Base-by-base conservation (phyloP, 2,888 invertebrate species). In the Melanostoma scalare region DNA sequence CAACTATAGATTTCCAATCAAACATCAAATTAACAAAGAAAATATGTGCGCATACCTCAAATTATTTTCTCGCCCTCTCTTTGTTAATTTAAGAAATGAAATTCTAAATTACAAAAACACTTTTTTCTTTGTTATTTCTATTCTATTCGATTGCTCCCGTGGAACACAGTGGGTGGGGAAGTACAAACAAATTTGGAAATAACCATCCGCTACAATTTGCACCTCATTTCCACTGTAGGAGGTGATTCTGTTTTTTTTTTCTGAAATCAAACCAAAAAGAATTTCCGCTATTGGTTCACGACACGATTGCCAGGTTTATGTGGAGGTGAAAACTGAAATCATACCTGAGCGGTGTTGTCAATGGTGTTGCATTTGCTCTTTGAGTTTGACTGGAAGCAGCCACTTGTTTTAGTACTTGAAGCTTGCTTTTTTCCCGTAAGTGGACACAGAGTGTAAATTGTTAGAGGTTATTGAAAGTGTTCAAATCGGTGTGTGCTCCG, bases 111-210 rank as follows among this genome's bases (percentile, higher is more conserved):
- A 50, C 50, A 65, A 40, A 44, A 74, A 53, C 67, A 60, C 60
- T 65, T 46, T 63, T 63, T 31, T 42, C n/a, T 30, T 40, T 33
- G n/a, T 42, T 55, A 42, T 67, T 44, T 72, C 50, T 65, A 50
- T 40, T 61, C 58, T 58, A 31, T 67, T 61, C 53, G 46, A 61
- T 9, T 46, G 60, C 55, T 69, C 46, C 44, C 30, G 42, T 38
- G 71, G 53, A 48, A 40, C 74, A 55, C 53, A 61, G 46, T 61
- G 78, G 74, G 60, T 67, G 67, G 46, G 72, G 65, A 6, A 56
- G 44, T 9, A 69, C 60, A 69, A 56, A 76, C 73, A 61, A 30
- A 68, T n/a, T 10, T 52, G 35, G 38, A 67, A 60, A 69, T 44
- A n/a, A 60, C 50, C 75, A 52, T 52, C 50, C 40, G 38, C 42